Conservation (phyloP, 2,113 vertebrate genomes). For the Lepus europaeus region DNA sequence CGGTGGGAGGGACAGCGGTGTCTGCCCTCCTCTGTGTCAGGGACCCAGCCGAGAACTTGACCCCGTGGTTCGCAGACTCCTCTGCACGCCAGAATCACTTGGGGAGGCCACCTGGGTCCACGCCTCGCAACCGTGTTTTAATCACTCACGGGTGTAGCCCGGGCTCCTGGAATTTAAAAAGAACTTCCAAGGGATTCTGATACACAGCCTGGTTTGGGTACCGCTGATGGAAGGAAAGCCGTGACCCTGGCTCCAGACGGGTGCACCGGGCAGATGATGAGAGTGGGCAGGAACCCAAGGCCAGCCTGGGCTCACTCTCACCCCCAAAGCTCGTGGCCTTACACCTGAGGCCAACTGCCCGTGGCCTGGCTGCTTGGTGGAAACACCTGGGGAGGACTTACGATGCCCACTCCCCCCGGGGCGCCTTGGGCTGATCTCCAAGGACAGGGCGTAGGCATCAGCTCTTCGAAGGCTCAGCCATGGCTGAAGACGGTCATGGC, state of each 20-base stretch:
- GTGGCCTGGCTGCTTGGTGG: not conserved
- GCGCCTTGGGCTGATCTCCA: not conserved
- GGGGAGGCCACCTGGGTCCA: not conserved
- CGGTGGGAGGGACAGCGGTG: not conserved
- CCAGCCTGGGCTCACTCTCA: not conserved
- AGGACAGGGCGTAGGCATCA: not conserved
- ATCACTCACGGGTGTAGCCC: not conserved
- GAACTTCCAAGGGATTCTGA: constrained; percentile 5
- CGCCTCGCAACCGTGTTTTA: not conserved
- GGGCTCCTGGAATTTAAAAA: not conserved
- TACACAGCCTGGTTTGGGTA: not conserved
- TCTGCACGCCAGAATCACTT: not conserved
- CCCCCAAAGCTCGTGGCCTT: not conserved
- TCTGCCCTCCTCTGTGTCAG: not conserved
- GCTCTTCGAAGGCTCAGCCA: not conserved
- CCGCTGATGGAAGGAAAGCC: not conserved
- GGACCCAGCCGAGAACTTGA: not conserved
- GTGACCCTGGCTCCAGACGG: not conserved
- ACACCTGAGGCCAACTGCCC: not conserved
- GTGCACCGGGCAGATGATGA: accelerated
- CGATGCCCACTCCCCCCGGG: not conserved
- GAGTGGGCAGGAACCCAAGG: not conserved
- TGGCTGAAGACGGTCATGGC: not conserved
- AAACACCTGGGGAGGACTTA: not conserved
- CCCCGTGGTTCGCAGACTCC: not conserved